Conservation (phyloP, 2,888 invertebrate genomes). For the Nebria salina region DNA sequence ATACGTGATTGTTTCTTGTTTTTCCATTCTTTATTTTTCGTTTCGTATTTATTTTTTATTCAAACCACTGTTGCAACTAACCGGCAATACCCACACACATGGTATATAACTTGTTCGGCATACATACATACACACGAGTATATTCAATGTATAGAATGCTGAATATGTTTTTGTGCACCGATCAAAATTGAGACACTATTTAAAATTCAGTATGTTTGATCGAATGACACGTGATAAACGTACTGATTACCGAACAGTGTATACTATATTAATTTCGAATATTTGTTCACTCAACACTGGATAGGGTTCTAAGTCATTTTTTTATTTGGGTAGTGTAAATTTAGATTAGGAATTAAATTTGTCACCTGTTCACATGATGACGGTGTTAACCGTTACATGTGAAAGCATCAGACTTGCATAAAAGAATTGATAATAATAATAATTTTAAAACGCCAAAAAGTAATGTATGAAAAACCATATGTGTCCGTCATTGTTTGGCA, state of each 20-base stretch:
- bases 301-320: neutral
- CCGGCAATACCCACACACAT: neutral
- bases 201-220: slow-evolving; percentile 27
- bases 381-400: too few species aligned
- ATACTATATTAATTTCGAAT: neutral
- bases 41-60: slow-evolving; percentile 39
- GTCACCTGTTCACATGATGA: too few species aligned
- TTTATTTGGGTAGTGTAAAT: too few species aligned
- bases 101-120: neutral
- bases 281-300: neutral
- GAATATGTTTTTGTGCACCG: slow-evolving; percentile 32
- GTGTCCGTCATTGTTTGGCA: neutral
- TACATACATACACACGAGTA: slow-evolving; percentile 7
- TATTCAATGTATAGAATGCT: slow-evolving; percentile 37
- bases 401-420: too few species aligned
- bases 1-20: slow-evolving; percentile 47
- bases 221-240: neutral
- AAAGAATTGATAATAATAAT: neutral
- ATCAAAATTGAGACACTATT: slow-evolving; percentile 43
- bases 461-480: neutral
- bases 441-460: neutral
- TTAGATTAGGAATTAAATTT: too few species aligned
- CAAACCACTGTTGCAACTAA: slow-evolving; percentile 9
- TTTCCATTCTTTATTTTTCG: slow-evolving; percentile 39
- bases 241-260: neutral